Base-by-base conservation (phyloP, 2,797 vertebrate genomes). In the Melanotaenia maccullochi region DNA sequence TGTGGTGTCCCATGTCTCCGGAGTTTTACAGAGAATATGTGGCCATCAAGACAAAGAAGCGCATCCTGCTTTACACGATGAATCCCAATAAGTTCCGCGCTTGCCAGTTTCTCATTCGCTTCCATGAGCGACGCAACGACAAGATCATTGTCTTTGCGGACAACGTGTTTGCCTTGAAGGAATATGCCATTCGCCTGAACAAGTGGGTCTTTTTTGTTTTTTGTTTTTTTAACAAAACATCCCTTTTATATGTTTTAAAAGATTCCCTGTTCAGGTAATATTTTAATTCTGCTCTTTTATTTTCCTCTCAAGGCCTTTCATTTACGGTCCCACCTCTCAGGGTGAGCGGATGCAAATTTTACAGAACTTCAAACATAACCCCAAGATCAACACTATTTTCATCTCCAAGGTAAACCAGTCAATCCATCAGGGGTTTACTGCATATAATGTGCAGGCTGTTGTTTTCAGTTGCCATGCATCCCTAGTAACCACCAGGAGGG, bases 121-220 rank as follows among this genome's bases (percentile, higher is more conserved):
- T 97, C 90, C 98, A 99, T 0, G 98, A 99, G 85, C 94, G 97
- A 18, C 96, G 98, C 62, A 99, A 98, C n/a, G 98, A 99, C 94
- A 99, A 99, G 91, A 99, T 99, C 81, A 99, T 99, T 0, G 97
- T 99, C 25, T 99, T 99, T 84, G 97, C 98, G 4, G 98, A 99
- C 92, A 99, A 99, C 0, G 98, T 99, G 30, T 99, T 99, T 80
- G 98, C 98, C 3, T 89, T 99, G 85, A 99, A 99, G 92, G 98
- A 99, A 44, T 99, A 98, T 1, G 97, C 98, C 24, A 94, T 99
- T 84, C 94, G 96, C 14, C 95, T 99, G 55, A 98, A 98, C 90
- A 99, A 98, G 98, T 98, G 93, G 87, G 95, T 67, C n/a, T 14
- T 40, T 38, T 11, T 36, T 36, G 7, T 36, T 11, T 12, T 12